Conservation (phyloP, 2,113 vertebrate genomes). For the Bos javanicus region DNA sequence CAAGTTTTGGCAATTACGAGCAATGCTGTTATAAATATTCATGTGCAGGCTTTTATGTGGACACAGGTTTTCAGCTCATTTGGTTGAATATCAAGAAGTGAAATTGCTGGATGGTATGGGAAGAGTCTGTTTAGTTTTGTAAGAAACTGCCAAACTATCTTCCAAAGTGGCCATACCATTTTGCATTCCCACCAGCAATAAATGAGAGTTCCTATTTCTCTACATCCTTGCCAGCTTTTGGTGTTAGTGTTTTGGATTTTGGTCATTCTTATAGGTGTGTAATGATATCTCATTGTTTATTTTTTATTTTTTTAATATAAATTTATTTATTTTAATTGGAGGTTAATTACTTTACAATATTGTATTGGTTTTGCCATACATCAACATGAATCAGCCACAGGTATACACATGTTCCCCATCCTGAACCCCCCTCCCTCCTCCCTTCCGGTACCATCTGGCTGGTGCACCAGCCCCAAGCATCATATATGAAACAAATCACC, state of each 20-base stretch:
- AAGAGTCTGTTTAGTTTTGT: slow-evolving; percentile 20
- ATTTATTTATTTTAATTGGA: too few relatives aligned
- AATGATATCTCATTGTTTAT: background rate
- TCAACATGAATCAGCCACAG: too few relatives aligned
- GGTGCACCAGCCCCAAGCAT: too few relatives aligned
- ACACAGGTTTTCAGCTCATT: background rate
- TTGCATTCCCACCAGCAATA: background rate
- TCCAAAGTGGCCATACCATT: background rate
- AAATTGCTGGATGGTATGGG: background rate
- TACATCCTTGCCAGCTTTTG: background rate
- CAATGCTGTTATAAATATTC: slow-evolving; percentile 18
- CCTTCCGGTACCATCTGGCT: too few relatives aligned
- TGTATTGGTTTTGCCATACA: too few relatives aligned
- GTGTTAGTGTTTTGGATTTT: background rate
- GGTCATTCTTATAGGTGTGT: background rate
- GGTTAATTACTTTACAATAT: too few relatives aligned
- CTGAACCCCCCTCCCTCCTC: too few relatives aligned
- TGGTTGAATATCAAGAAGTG: background rate
- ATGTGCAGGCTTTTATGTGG: background rate
- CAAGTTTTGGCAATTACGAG: slow-evolving; percentile 6
- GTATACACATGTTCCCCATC: too few relatives aligned
- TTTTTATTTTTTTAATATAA: background rate
- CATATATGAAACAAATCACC: too few relatives aligned
- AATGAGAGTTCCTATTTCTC: background rate
- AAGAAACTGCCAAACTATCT: slow-evolving; percentile 6